A percentile compares a stretch with the other conserved stretches of the same genome.
phyloP scores from a whole-genome alignment of 1,140 invertebrate species.

The Bilobella aurantiaca region DNA sequence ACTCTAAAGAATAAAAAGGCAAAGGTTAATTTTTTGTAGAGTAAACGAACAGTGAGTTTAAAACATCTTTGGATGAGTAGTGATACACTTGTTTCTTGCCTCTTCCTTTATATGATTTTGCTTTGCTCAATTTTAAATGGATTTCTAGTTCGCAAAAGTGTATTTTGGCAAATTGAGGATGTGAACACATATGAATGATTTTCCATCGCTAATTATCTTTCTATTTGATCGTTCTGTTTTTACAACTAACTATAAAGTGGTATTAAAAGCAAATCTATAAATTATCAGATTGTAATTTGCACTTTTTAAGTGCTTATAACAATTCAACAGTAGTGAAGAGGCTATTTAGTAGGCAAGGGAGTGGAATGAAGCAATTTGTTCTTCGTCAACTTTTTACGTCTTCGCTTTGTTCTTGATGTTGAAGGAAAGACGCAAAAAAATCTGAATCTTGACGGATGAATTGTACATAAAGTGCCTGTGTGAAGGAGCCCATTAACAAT shows the following conservation, averaged over 20 bases:
- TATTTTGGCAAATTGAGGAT: no score
- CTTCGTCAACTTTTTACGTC: slow-evolving; percentile 10
- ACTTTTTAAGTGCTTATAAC: not conserved
- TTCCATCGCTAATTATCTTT: no score
- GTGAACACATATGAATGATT: no score
- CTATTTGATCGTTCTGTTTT: no score
- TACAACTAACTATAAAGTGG: no score
- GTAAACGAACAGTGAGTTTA: not conserved
- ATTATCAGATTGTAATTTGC: no score
- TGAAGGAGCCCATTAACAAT: not conserved
- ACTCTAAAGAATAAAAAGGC: slow-evolving; percentile 4
- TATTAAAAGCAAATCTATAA: no score
- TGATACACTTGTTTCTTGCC: no score
- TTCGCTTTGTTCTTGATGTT: not conserved
- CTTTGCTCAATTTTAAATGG: no score
- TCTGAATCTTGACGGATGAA: not conserved
- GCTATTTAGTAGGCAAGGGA: slow-evolving; percentile 9
- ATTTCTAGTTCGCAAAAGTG: no score
- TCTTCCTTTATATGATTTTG: no score
- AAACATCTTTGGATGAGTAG: no score
- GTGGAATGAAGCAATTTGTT: slow-evolving; percentile 26
- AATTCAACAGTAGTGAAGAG: not conserved
- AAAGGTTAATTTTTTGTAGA: not conserved
- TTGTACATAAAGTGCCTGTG: not conserved
- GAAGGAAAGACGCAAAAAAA: not conserved